These are phyloP conservation scores for Frieseomelitta varia DNA, from an alignment of 1,140 invertebrate species.

Conservation along the genomic window DNA sequence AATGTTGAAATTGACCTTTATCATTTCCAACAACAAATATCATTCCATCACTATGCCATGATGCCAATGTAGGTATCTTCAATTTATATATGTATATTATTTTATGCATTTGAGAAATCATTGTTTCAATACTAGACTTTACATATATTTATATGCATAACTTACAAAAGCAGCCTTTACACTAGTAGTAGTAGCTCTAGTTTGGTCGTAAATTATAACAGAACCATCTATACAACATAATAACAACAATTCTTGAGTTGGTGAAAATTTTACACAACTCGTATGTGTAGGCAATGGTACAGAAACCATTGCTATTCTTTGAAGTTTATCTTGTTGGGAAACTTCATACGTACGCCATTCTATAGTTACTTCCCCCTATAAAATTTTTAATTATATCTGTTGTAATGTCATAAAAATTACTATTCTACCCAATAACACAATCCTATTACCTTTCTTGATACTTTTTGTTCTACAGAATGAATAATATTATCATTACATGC, in stretches of 20 bases:
- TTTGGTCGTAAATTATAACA: slow-evolving; percentile 87
- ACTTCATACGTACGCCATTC: slow-evolving; percentile 89
- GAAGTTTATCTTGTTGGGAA: slow-evolving; percentile 85
- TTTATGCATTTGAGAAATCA: slow-evolving; percentile 5
- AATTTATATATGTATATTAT: slow-evolving; percentile 53
- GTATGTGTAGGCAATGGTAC: slow-evolving; percentile 88
- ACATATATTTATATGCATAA: slow-evolving; percentile 39
- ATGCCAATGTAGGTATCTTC: slow-evolving; percentile 87
- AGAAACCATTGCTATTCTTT: slow-evolving; percentile 86
- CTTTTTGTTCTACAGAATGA: slow-evolving; percentile 89
- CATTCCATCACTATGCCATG: slow-evolving; percentile 88
- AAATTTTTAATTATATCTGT: background rate
- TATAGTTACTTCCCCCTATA: slow-evolving; percentile 88
- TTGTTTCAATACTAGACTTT: background rate
- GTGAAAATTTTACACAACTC: slow-evolving; percentile 86
- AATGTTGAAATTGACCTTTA: slow-evolving; percentile 89
- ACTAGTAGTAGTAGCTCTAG: slow-evolving; percentile 84
- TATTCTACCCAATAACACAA: background rate
- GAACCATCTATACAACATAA: slow-evolving; percentile 90
- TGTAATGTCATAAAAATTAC: background rate
- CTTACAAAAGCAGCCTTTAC: slow-evolving; percentile 86
- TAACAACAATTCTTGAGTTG: slow-evolving; percentile 87
- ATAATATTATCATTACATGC: slow-evolving; percentile 86
- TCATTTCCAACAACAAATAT: slow-evolving; percentile 88
- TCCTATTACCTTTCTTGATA: slow-evolving; percentile 84